phyloP scores from a whole-genome alignment of 1,140 invertebrate genomes.

The Drosophila arizonae region DNA sequence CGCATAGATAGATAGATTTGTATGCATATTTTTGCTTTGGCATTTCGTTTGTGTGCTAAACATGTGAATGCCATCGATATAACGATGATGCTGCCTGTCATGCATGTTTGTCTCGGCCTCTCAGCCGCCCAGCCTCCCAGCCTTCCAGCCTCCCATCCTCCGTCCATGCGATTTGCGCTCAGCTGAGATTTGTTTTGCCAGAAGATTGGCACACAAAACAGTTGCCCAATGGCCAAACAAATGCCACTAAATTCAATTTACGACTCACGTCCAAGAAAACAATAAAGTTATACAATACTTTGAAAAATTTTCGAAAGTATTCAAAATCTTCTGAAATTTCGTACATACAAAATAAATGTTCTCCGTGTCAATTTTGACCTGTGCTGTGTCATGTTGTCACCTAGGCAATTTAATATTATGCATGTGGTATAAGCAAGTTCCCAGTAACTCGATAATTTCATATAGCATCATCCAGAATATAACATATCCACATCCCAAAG shows the following conservation, averaged over 20 bases:
- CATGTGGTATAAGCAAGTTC: conserved; percentile 23
- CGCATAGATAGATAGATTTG: conserved; percentile 68
- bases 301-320: not conserved
- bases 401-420: conserved; percentile 12
- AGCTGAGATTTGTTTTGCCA: conserved; percentile 67
- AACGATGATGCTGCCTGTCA: conserved; percentile 67
- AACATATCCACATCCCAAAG: too few species aligned
- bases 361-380: not conserved
- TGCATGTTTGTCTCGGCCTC: conserved; percentile 34
- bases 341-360: not conserved
- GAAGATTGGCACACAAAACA: conserved; percentile 49
- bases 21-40: conserved; percentile 79
- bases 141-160: not conserved
- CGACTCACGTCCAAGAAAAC: not conserved
- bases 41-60: conserved; percentile 79
- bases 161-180: conserved; percentile 39
- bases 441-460: conserved; percentile 10
- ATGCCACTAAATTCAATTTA: not conserved
- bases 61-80: conserved; percentile 77
- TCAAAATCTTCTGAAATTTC: not conserved
- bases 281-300: too few species aligned
- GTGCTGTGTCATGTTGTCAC: conserved; percentile 10
- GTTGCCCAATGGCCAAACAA: conserved; percentile 12
- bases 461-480: not conserved
- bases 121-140: not conserved